phyloP scores from a whole-genome alignment of 2,888 invertebrate species.

The Epistrophe grossulariae region DNA sequence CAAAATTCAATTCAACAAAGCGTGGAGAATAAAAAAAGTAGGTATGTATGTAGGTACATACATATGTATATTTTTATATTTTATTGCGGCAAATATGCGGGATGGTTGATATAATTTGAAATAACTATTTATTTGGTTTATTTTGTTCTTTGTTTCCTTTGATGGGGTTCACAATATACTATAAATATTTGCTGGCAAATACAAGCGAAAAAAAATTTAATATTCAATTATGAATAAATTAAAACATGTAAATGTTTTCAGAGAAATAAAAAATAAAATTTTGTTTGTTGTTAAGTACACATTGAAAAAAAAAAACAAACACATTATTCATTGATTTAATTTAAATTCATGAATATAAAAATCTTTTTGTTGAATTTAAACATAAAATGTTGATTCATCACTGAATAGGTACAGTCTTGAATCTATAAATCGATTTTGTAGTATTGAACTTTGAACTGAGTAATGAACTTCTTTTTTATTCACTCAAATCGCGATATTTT shows the following conservation, averaged over 20 bases:
- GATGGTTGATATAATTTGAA: too few relatives aligned
- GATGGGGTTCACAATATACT: background rate
- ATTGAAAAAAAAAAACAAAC: background rate
- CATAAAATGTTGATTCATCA: too few relatives aligned
- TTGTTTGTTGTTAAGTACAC: background rate
- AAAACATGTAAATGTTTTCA: constrained; percentile 3
- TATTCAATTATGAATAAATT: constrained; percentile 18
- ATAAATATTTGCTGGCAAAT: too few relatives aligned
- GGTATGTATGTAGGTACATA: background rate
- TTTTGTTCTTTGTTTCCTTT: background rate
- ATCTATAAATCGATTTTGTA: too few relatives aligned
- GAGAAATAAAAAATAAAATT: background rate
- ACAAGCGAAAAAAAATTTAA: background rate
- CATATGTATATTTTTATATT: background rate
- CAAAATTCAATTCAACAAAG: background rate
- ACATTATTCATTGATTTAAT: background rate
- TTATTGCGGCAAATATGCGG: background rate
- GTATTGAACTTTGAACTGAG: too few relatives aligned
- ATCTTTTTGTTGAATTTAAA: too few relatives aligned
- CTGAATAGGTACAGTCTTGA: too few relatives aligned
- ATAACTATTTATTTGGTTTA: background rate
- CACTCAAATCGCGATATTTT: too few relatives aligned
- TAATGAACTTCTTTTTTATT: too few relatives aligned
- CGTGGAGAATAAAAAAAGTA: background rate
- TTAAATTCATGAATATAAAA: background rate